Base-by-base conservation (phyloP, 2,888 invertebrate species). In the Phaonia tiefii region DNA sequence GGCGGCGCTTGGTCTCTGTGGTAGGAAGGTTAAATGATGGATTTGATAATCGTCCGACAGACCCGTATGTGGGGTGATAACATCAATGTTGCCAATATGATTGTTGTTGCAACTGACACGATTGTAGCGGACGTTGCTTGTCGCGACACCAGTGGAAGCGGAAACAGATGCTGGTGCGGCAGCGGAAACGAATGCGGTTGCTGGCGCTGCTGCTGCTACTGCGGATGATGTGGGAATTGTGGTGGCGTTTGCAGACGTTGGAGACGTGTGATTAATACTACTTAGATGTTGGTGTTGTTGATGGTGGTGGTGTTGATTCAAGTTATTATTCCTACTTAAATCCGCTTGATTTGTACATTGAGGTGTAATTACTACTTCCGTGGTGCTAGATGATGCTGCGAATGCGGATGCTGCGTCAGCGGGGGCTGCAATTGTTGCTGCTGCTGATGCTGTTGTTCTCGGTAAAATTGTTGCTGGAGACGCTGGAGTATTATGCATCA, bases 1-100 rank as follows among this genome's bases (percentile, higher is more conserved):
- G 31, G 31, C 8, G 31, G 31, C 31, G 4, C 4, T 31, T 39
- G 87, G 86, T 5, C 88, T 85, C 83, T 88, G 88, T 13, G 88
- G 88, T 87, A 88, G 85, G 80, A 86, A 87, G 72, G 88, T 88
- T 85, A 88, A 83, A 84, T 88, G 88, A 80, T 89, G 89, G 65
- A 88, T 88, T 86, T 88, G 86, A 86, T 88, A 86, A 84, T 90
- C 88, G 87, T 86, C 82, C 85, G 85, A 83, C 65, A 85, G 78
- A 73, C 85, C 63, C 63, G 78, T 70, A 49, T 80, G 67, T 15
- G 71, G 75, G 22, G 74, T 58, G 8, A 79, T 67, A 60, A 82
- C 74, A 80, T 82, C 79, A 79, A 77, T 79, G 37, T 82, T 80
- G 20, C 79, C 79, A 74, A 79, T 82, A 66, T 77, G 76, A 72